Conservation (phyloP, 2,888 invertebrate species). For the Drosophila mettleri region DNA sequence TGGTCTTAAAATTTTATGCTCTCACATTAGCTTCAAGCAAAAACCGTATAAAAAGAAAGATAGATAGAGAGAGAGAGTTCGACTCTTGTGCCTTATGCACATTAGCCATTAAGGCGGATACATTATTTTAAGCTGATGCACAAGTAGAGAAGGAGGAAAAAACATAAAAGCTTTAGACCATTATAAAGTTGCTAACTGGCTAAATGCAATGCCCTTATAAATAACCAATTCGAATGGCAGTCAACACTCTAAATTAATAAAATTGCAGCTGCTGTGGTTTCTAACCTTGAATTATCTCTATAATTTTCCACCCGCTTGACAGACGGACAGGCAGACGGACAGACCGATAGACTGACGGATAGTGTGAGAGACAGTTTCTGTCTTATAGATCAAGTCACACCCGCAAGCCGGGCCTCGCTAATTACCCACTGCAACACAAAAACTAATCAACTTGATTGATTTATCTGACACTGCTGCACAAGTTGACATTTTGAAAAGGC, state of each 20-base stretch:
- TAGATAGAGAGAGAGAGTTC: not conserved
- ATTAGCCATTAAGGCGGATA: conserved; percentile 50
- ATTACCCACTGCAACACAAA: conserved; percentile 73
- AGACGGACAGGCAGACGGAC: conserved; percentile 4
- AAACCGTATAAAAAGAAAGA: conserved; percentile 17
- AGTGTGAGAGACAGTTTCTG: conserved; percentile 18
- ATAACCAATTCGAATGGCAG: conserved; percentile 43
- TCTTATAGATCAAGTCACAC: conserved; percentile 62
- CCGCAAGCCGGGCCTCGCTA: conserved; percentile 61
- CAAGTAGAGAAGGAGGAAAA: conserved; percentile 1
- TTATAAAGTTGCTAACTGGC: conserved; percentile 11
- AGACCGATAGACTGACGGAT: conserved; percentile 3
- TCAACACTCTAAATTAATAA: conserved; percentile 48
- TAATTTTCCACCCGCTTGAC: conserved; percentile 64
- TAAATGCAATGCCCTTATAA: conserved; percentile 41
- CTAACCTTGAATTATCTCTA: conserved; percentile 68
- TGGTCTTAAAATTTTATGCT: conserved; percentile 81
- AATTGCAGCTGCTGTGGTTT: conserved; percentile 40
- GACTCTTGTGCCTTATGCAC: conserved; percentile 25
- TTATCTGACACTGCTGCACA: conserved; percentile 81
- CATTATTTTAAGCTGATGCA: conserved; percentile 38
- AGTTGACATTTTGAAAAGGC: conserved; percentile 75
- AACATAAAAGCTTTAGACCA: conserved; percentile 13
- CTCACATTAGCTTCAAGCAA: conserved; percentile 65
- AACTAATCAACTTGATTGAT: conserved; percentile 83